phyloP scores from a whole-genome alignment of 2,888 invertebrate genomes.

The Andrena haemorrhoa region DNA sequence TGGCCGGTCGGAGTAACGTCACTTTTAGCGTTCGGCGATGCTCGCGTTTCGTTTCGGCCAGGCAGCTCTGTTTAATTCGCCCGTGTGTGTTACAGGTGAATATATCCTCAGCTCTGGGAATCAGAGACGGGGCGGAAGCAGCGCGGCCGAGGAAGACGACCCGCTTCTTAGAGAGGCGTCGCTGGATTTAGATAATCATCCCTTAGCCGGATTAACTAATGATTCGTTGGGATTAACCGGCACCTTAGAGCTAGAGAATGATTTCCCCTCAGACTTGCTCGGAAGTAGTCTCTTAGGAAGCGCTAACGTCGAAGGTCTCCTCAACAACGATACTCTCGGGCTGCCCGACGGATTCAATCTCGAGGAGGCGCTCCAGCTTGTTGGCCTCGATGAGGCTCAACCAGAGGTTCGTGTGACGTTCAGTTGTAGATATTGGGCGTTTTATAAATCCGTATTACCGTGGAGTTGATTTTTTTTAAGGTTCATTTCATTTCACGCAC shows the following conservation, averaged over 20 bases:
- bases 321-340: constrained; percentile 84
- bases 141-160: constrained; percentile 66
- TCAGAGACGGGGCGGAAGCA: constrained; percentile 68
- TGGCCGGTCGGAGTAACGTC: background rate
- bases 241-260: constrained; percentile 82
- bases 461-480: background rate
- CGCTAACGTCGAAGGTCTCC: constrained; percentile 79
- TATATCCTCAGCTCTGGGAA: constrained; percentile 82
- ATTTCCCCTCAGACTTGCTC: constrained; percentile 80
- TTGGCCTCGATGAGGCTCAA: constrained; percentile 89
- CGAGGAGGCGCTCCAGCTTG: constrained; percentile 90
- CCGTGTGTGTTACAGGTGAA: constrained; percentile 82
- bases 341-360: constrained; percentile 89
- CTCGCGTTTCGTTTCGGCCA: background rate
- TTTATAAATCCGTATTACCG: background rate
- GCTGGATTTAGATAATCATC: constrained; percentile 76
- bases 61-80: background rate
- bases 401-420: constrained; percentile 65
- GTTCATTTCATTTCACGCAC: too few species aligned
- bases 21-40: background rate
- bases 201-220: constrained; percentile 78
- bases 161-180: constrained; percentile 76
- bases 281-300: constrained; percentile 78
- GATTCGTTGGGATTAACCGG: constrained; percentile 81
- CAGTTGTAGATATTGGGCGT: too few species aligned